Percentiles rank a stretch among this genome's conserved stretches.
These are phyloP conservation scores for Troilus luridus DNA, from an alignment of 2,888 invertebrate genomes.

Conservation along the genomic window DNA sequence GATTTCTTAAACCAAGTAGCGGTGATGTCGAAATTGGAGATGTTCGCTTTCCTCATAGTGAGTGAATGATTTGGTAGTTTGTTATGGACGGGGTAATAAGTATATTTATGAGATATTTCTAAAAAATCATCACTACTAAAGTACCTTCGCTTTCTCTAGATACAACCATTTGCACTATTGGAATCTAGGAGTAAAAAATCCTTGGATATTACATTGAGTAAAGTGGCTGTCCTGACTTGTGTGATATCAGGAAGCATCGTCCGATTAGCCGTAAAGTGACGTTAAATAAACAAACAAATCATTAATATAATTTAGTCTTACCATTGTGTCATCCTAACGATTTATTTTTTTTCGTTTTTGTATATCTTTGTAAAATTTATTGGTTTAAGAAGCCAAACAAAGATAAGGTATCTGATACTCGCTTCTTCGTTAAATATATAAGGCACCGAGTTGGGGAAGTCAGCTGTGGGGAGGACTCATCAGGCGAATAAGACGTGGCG, in stretches of 20 bases:
- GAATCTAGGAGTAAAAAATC: too few species aligned
- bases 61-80: background rate
- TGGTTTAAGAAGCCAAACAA: background rate
- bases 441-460: background rate
- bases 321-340: too few species aligned
- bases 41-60: background rate
- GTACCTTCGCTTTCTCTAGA: background rate
- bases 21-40: background rate
- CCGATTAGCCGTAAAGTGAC: too few species aligned
- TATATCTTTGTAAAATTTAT: too few species aligned
- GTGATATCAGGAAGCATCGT: too few species aligned
- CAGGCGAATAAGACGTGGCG: slow-evolving; percentile 47
- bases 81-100: background rate
- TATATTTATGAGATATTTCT: too few species aligned
- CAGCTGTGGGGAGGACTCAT: slow-evolving; percentile 27
- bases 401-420: background rate
- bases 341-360: too few species aligned
- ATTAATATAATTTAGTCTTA: too few species aligned
- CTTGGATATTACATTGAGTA: too few species aligned
- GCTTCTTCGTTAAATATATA: background rate
- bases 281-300: too few species aligned
- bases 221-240: too few species aligned
- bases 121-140: background rate
- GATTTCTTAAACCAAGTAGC: background rate
- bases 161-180: background rate